A percentile compares a stretch with the other conserved stretches of the same genome.
phyloP scores from a whole-genome alignment of 2,113 vertebrate species.

The Sander lucioperca region DNA sequence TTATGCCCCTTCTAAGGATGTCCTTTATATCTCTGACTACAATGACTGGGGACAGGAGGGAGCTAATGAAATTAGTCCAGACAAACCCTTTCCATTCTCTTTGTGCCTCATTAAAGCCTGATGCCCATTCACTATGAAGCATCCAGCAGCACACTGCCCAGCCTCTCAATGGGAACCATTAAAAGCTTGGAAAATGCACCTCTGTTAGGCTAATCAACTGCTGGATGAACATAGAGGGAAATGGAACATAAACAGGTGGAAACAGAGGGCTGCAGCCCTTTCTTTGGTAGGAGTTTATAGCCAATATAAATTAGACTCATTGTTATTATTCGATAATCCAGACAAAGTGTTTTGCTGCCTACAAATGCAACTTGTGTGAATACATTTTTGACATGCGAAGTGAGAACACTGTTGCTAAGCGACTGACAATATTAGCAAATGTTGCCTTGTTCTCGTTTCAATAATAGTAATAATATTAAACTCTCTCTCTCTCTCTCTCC shows the following conservation, averaged over 20 bases:
- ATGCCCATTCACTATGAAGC: slow-evolving; percentile 52
- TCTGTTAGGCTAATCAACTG: slow-evolving; percentile 49
- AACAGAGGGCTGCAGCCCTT: background rate
- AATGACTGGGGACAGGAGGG: slow-evolving; percentile 59
- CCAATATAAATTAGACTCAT: background rate
- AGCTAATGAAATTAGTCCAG: slow-evolving; percentile 71
- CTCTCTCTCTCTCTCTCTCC: no score
- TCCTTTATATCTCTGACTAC: slow-evolving; percentile 61
- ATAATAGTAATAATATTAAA: no score
- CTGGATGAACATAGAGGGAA: slow-evolving; percentile 13
- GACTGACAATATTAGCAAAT: background rate
- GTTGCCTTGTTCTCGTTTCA: background rate
- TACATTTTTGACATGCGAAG: background rate
- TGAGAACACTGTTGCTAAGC: background rate
- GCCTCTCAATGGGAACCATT: slow-evolving; percentile 48
- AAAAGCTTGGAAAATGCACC: slow-evolving; percentile 42
- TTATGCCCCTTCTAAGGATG: slow-evolving; percentile 46
- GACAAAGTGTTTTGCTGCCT: background rate
- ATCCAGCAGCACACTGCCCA: slow-evolving; percentile 32
- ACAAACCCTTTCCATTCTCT: slow-evolving; percentile 65
- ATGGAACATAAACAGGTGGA: slow-evolving; percentile 12
- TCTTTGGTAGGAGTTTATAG: background rate
- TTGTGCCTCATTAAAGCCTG: slow-evolving; percentile 69
- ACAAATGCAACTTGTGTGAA: background rate
- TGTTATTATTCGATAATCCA: background rate